Conservation (phyloP, 2,888 invertebrate genomes). For the Melinaea marsaeus region DNA sequence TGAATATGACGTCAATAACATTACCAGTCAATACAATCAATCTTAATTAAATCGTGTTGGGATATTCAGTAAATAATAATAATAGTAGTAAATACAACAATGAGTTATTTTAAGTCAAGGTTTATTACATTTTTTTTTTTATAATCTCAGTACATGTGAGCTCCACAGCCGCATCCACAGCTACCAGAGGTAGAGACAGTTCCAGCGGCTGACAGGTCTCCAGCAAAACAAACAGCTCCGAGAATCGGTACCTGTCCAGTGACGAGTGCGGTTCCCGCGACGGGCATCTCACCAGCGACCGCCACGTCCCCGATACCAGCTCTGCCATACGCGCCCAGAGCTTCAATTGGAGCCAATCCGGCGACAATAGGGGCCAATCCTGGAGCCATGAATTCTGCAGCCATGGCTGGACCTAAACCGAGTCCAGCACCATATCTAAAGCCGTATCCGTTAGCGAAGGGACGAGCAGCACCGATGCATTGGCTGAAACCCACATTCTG, state of each 20-base stretch:
- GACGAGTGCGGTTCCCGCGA: slow-evolving; percentile 40
- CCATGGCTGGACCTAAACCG: neutral
- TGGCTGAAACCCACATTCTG: slow-evolving; percentile 24
- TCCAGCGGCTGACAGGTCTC: slow-evolving; percentile 39
- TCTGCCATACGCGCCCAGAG: slow-evolving; percentile 22
- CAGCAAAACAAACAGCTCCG: slow-evolving; percentile 44
- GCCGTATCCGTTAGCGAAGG: slow-evolving; percentile 4
- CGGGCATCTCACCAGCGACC: slow-evolving; percentile 38
- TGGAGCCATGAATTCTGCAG: neutral
- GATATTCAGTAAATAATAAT: too few relatives aligned
- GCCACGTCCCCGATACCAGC: slow-evolving; percentile 35
- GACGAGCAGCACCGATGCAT: slow-evolving; percentile 16
- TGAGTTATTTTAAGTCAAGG: too few relatives aligned
- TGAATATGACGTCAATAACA: too few relatives aligned
- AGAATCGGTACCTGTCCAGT: slow-evolving; percentile 43
- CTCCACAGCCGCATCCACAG: slow-evolving; percentile 36
- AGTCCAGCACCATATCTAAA: neutral
- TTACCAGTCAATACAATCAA: too few relatives aligned
- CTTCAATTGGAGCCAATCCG: slow-evolving; percentile 2
- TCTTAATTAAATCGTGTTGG: too few relatives aligned
- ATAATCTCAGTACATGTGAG: slow-evolving; percentile 15
- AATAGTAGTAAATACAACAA: too few relatives aligned
- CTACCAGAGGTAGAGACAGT: slow-evolving; percentile 38
- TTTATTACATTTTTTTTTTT: too few relatives aligned
- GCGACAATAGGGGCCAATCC: slow-evolving; percentile 3